Conservation (phyloP, 2,113 vertebrate species). For the Tenrec ecaudatus region DNA sequence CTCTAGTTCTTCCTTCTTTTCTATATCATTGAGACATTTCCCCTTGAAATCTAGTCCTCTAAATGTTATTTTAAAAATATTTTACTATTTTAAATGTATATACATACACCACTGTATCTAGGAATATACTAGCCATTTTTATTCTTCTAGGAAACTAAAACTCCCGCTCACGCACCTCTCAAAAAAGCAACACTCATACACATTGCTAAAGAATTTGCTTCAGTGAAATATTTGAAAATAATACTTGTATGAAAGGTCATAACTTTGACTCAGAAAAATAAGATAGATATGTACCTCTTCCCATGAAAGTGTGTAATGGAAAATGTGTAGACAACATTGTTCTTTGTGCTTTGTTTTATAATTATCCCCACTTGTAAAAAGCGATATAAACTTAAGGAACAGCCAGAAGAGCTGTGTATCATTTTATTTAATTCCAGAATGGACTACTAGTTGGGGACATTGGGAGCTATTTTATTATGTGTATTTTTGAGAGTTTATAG, state of each 20-base stretch:
- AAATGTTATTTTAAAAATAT: constrained; percentile 9
- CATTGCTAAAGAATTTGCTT: constrained; percentile 10
- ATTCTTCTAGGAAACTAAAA: not conserved
- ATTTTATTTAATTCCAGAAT: constrained; percentile 85
- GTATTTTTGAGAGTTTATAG: constrained; percentile 64
- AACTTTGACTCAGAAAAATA: not conserved
- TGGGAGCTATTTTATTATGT: constrained; percentile 66
- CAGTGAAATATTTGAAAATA: not conserved
- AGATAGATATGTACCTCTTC: not conserved
- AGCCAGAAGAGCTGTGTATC: constrained; percentile 77
- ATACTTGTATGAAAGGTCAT: not conserved
- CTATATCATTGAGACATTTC: not conserved
- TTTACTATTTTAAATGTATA: not conserved
- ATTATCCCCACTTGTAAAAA: constrained; percentile 73
- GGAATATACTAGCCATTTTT: not conserved
- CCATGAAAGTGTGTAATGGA: not conserved
- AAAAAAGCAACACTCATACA: not conserved
- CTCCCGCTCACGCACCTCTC: not conserved
- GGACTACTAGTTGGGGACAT: constrained; percentile 77
- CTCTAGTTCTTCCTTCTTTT: not conserved
- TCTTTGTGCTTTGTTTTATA: constrained; percentile 66
- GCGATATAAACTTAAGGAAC: constrained; percentile 60
- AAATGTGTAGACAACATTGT: constrained; percentile 57
- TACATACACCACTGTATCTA: not conserved
- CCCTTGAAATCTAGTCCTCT: not conserved